Evolutionary conservation across 1,140 invertebrate species (phyloP).

Genomic region (Orussus abietinus): DNA sequence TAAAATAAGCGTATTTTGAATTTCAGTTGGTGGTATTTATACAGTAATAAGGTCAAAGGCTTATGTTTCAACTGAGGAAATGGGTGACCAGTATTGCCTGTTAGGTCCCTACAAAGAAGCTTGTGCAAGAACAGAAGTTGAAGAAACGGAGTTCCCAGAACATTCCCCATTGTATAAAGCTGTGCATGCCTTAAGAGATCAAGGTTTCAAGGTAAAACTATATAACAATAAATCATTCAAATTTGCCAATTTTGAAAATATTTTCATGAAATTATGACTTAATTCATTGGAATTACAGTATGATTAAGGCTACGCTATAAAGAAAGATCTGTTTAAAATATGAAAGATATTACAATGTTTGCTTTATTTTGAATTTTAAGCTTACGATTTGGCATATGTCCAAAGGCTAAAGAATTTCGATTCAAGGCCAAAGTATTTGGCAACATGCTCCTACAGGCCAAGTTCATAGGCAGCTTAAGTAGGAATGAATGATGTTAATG

Average conservation of each 20-base stretch:
- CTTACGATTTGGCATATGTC: too few species aligned
- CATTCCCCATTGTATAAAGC: constrained; percentile 75
- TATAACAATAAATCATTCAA: neutral
- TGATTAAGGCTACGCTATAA: too few species aligned
- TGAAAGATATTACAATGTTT: too few species aligned
- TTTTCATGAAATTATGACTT: constrained; percentile 4
- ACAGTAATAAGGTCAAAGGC: constrained; percentile 98
- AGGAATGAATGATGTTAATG: too few species aligned
- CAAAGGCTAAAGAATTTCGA: too few species aligned
- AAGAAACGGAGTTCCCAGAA: constrained; percentile 82
- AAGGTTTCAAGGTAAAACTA: constrained; percentile 81
- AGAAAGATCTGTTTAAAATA: too few species aligned
- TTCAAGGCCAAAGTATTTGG: too few species aligned
- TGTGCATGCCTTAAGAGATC: constrained; percentile 76
- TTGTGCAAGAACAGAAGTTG: constrained; percentile 92
- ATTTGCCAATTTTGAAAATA: neutral
- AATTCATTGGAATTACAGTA: too few species aligned
- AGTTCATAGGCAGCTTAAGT: too few species aligned
- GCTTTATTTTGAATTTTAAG: too few species aligned
- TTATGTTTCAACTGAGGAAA: constrained; percentile 94
- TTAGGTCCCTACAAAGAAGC: constrained; percentile 91
- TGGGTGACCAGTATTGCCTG: constrained; percentile 97
- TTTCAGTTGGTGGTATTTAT: constrained; percentile 94
- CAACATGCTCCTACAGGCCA: too few species aligned
- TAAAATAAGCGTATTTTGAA: constrained; percentile 25